Evolutionary conservation across 2,797 vertebrate genomes (phyloP), one percentile per base, ranked within the genome.

Genomic region (Falco biarmicus): DNA sequence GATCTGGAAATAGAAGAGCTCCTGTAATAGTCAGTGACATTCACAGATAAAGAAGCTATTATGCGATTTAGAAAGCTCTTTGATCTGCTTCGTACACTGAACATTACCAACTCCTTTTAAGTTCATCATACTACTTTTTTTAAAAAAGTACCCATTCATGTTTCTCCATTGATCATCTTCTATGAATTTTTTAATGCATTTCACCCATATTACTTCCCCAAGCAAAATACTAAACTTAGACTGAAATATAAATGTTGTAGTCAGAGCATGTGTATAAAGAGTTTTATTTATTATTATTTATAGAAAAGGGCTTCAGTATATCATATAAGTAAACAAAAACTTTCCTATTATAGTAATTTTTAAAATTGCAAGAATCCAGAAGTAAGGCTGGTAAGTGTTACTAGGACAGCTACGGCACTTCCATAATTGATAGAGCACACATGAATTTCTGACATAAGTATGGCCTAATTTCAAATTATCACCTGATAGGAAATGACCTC

Each of bases 81-180:
- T 97, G 95, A 97, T 97, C 87, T 69, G 45, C 76, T 64, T 73
- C 90, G 94, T 59, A 70, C 54, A 84, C 21, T 37, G 71, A 97
- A 95, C 77, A 59, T 69, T 91, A 94, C 51, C 41, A 70, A 31
- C 45, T 87, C 75, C 66, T 89, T 96, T 89, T 57, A 86, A 68
- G 75, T 80, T 91, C 88, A 83, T 70, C 80, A 47, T 28, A 32
- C 21, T 34, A 17, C 17, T 64, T 87, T 63, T 53, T 65, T 54
- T 45, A 37, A 89, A 78, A 88, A 94, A 24, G 54, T 61, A 76
- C 39, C 68, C 69, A 25, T 50, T 22, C 25, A 41, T 68, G 75
- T 65, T 85, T 25, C 66, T 85, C 37, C 66, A 53, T 0, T 74
- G 51, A 78, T 41, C 84, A 84, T 50, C 57, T 79, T 56, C 37